Percentiles rank a stretch among this genome's conserved stretches.
These are phyloP conservation scores for Notoglanidium macrostoma DNA, from an alignment of 2,797 vertebrate species.

Conservation along the genomic window DNA sequence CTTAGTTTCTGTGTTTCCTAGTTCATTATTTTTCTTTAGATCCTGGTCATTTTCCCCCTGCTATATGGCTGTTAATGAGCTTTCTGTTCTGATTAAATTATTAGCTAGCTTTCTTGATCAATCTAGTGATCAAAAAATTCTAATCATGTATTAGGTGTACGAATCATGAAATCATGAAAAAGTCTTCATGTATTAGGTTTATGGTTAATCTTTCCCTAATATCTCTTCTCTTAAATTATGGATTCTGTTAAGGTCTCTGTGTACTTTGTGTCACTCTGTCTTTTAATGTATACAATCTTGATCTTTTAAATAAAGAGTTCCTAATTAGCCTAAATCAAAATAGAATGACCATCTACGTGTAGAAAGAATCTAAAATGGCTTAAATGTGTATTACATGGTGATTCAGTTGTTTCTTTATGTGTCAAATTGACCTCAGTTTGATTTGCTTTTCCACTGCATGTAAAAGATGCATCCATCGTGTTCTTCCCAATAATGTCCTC, in stretches of 20 bases:
- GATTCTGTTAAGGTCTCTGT: background rate
- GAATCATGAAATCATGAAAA: too few species aligned
- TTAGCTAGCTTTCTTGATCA: background rate
- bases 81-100: background rate
- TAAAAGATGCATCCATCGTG: slow-evolving; percentile 81
- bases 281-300: background rate
- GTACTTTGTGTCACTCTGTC: background rate
- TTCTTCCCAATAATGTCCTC: slow-evolving; percentile 87
- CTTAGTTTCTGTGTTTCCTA: background rate
- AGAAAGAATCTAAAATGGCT: background rate
- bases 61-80: background rate
- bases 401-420: background rate
- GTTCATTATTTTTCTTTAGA: background rate
- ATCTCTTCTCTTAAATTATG: background rate
- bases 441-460: slow-evolving; percentile 67
- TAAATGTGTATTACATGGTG: background rate
- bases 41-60: background rate
- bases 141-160: background rate
- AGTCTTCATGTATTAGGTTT: background rate
- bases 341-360: background rate
- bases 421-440: background rate
- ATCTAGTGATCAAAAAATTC: background rate
- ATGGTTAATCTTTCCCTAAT: background rate
- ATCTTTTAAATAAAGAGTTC: background rate
- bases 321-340: background rate